Percentiles rank a stretch among this genome's conserved stretches.
Conservation (phyloP, 2,797 vertebrate genomes). For the Knipowitschia caucasica region DNA sequence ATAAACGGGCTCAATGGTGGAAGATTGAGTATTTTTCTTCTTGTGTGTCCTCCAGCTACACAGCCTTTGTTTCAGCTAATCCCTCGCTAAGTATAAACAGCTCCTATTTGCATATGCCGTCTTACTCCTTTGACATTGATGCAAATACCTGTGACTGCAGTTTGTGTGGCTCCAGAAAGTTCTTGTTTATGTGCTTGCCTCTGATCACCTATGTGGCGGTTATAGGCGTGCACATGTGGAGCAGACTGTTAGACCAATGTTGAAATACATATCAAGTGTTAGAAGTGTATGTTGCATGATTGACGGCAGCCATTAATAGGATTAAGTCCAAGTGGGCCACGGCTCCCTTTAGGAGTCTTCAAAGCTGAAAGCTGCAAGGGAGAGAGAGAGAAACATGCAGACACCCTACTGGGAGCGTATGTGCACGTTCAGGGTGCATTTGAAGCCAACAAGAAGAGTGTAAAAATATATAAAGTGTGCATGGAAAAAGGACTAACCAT, state of each 20-base stretch:
- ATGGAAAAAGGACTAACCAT: slow-evolving; percentile 11
- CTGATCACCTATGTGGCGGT: slow-evolving; percentile 18
- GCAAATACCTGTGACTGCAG: slow-evolving; percentile 69
- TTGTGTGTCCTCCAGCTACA: slow-evolving; percentile 54
- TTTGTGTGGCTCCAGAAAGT: slow-evolving; percentile 49
- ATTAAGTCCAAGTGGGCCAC: slow-evolving; percentile 70
- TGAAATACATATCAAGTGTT: slow-evolving; percentile 26
- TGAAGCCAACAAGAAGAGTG: background rate
- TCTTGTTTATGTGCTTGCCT: slow-evolving; percentile 29
- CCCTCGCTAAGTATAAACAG: slow-evolving; percentile 64
- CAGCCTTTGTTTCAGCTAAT: slow-evolving; percentile 68
- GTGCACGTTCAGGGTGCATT: slow-evolving; percentile 8
- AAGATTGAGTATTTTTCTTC: slow-evolving; percentile 40
- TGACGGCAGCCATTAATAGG: slow-evolving; percentile 73
- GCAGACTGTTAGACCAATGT: slow-evolving; percentile 5
- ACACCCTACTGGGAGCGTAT: slow-evolving; percentile 39
- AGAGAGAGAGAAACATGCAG: slow-evolving; percentile 41
- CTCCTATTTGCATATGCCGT: slow-evolving; percentile 60
- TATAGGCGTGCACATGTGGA: slow-evolving; percentile 14
- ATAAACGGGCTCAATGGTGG: slow-evolving; percentile 33
- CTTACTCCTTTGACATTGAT: slow-evolving; percentile 64
- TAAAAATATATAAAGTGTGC: slow-evolving; percentile 7
- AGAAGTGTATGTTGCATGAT: slow-evolving; percentile 38
- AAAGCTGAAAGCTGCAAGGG: slow-evolving; percentile 52
- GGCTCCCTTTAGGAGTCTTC: slow-evolving; percentile 60